Conservation (phyloP, 1,140 invertebrate species). For the Zeugodacus cucurbitae region DNA sequence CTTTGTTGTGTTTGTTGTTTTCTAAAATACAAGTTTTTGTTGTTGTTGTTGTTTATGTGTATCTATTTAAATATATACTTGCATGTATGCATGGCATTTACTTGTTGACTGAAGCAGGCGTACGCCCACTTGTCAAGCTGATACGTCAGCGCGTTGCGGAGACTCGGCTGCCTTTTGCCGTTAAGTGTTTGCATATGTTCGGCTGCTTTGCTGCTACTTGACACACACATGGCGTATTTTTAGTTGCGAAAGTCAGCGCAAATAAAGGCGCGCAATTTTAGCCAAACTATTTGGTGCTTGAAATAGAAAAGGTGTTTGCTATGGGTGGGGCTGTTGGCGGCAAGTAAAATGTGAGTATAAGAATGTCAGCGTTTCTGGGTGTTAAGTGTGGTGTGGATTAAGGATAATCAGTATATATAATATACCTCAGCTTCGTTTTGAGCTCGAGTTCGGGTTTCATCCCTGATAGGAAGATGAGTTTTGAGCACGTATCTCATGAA, state of each 20-base stretch:
- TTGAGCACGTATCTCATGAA: too few relatives aligned
- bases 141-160: neutral
- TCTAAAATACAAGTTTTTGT: neutral
- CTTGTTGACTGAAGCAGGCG: neutral
- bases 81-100: neutral
- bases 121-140: slow-evolving; percentile 16
- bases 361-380: too few relatives aligned
- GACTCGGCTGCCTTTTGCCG: neutral
- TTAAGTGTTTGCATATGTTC: neutral
- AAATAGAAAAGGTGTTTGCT: neutral
- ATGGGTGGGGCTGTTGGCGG: too few relatives aligned
- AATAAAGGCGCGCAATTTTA: neutral
- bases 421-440: too few relatives aligned
- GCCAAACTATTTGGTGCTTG: neutral
- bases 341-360: too few relatives aligned
- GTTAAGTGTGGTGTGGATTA: neutral
- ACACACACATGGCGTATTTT: neutral
- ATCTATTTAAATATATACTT: neutral
- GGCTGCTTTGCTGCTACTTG: neutral
- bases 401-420: neutral
- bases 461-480: too few relatives aligned
- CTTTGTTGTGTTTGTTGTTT: neutral
- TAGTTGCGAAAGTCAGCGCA: neutral
- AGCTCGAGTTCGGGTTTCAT: too few relatives aligned
- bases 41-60: neutral